Base-by-base conservation (phyloP, 2,797 vertebrate genomes). In the Anabas testudineus region DNA sequence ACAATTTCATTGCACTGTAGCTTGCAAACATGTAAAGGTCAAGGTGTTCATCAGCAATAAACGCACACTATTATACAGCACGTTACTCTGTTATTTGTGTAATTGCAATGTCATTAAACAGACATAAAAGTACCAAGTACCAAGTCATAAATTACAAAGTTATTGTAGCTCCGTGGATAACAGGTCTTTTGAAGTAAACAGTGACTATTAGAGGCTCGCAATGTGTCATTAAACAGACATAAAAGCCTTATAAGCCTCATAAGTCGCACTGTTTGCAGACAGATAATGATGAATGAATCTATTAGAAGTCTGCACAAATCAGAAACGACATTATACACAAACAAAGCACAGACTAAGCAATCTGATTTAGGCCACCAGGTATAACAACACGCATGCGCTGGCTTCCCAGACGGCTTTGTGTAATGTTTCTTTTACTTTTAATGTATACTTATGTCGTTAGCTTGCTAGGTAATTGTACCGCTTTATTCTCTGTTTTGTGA, bases 51-150 rank as follows among this genome's bases (percentile, higher is more conserved):
- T 51, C 54, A 59, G 67, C 37, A 22, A 51, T 73, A 70, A 74
- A 66, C 64, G 61, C 13, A 22, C 45, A 58, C 46, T 41, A 54
- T 71, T 70, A 42, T 45, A 51, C 8, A 52, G 42, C 30, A 45
- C 59, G 74, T 60, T 80, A 52, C 42, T 54, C n/a, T 60, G 67
- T 78, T 82, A 82, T 84, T 84, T 70, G 21, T 67, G 42, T 87
- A 82, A 88, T 85, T 84, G 53, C 75, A 66, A 56, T 75, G 62
- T 76, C 75, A 87, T 88, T 81, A 85, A 70, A 74, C 64, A 71
- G 52, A 62, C 67, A 80, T 67, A 60, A 71, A 84, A 71, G 49
- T 65, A 47, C 36, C 61, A n/a, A n/a, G n/a, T 59, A 59, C 15
- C 3, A 62, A 81, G 71, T 52, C 71, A 82, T 79, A 79, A 87